Evolutionary conservation across 1,140 invertebrate species (phyloP).

Genomic region (Leptinotarsa undecemlineata): DNA sequence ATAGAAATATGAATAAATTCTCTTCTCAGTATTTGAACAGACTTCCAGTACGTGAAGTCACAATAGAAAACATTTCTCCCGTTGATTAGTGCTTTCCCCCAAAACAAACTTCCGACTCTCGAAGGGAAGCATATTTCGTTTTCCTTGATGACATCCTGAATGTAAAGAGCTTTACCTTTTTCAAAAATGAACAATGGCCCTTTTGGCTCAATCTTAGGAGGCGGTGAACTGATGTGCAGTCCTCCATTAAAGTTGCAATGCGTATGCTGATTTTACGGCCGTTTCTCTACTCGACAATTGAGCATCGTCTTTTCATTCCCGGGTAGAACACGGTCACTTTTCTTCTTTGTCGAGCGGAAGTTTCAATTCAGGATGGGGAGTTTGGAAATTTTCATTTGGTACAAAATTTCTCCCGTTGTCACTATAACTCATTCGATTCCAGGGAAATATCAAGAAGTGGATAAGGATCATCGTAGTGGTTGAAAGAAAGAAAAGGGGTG

Average conservation of each 20-base stretch:
- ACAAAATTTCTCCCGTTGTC: too few relatives aligned
- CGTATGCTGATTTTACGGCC: constrained; percentile 37
- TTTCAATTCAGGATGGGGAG: background rate
- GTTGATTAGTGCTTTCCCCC: constrained; percentile 12
- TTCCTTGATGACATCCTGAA: constrained; percentile 23
- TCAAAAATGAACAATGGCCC: constrained; percentile 14
- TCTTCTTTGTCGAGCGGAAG: background rate
- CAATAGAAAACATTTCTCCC: constrained; percentile 1
- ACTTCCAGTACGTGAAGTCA: background rate
- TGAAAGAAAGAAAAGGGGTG: too few relatives aligned
- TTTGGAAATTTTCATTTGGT: too few relatives aligned
- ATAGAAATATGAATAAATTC: too few relatives aligned
- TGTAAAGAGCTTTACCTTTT: constrained; percentile 25
- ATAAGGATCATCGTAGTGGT: too few relatives aligned
- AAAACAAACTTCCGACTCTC: constrained; percentile 16
- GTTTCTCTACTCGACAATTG: constrained; percentile 31
- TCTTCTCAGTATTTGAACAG: background rate
- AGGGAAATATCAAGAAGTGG: too few relatives aligned
- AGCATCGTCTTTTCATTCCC: constrained; percentile 30
- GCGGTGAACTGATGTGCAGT: constrained; percentile 35
- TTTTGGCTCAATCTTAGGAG: constrained; percentile 34
- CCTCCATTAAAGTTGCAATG: constrained; percentile 35
- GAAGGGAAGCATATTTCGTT: constrained; percentile 18
- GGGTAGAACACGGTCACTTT: constrained; percentile 13
- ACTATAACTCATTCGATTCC: too few relatives aligned